These are phyloP conservation scores for Pachyseris speciosa DNA, from an alignment of 64 coral and sea anemone species.

Conservation along the genomic window DNA sequence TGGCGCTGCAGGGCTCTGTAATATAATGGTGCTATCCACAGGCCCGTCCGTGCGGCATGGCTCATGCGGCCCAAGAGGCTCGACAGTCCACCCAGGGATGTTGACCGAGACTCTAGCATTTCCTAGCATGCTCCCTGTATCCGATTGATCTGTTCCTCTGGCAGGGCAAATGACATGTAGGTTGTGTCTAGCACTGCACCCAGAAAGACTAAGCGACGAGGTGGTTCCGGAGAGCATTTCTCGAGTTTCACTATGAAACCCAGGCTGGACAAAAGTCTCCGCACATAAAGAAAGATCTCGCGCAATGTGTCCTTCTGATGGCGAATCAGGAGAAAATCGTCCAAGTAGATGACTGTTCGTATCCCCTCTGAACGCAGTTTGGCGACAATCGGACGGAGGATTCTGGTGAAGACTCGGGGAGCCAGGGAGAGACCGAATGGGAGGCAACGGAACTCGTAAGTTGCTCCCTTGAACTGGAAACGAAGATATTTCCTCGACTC, in stretches of 20 bases:
- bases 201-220: slow-evolving; percentile 32
- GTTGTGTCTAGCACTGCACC: slow-evolving; percentile 23
- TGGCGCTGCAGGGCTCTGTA: slow-evolving; percentile 44
- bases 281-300: slow-evolving; percentile 19
- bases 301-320: slow-evolving; percentile 11
- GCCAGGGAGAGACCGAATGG: slow-evolving; percentile 48
- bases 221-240: slow-evolving; percentile 24
- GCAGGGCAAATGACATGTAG: slow-evolving; percentile 1
- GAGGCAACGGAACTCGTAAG: slow-evolving; percentile 36
- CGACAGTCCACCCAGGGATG: background rate
- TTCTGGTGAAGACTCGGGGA: slow-evolving; percentile 38
- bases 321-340: slow-evolving; percentile 22
- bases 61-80: background rate
- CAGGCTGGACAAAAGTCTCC: slow-evolving; percentile 39
- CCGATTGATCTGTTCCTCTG: slow-evolving; percentile 1
- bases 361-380: background rate
- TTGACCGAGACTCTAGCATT: background rate
- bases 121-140: slow-evolving; percentile 12
- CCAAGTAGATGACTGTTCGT: background rate
- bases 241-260: slow-evolving; percentile 58
- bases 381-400: slow-evolving; percentile 10
- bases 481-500: background rate
- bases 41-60: slow-evolving; percentile 12
- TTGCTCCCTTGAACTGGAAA: slow-evolving; percentile 5
- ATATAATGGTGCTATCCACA: slow-evolving; percentile 19